Evolutionary conservation across 2,888 invertebrate species (phyloP).

Genomic region (Listrodromus nycthemerus): DNA sequence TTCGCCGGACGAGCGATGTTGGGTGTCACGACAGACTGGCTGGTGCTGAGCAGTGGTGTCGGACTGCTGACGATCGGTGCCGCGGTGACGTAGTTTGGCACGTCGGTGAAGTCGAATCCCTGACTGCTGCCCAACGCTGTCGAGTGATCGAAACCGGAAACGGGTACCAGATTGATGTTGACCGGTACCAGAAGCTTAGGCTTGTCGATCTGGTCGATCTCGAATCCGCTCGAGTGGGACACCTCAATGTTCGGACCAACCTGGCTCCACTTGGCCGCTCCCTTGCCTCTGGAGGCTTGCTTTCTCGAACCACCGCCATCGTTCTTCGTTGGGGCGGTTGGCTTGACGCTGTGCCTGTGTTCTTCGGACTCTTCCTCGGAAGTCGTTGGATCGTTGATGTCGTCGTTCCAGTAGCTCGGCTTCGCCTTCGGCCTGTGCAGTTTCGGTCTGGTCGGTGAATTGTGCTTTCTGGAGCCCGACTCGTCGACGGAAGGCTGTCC

Average conservation of each 20-base stretch:
- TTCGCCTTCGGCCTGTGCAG: slow-evolving; percentile 72
- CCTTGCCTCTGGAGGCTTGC: slow-evolving; percentile 60
- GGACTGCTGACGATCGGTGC: slow-evolving; percentile 74
- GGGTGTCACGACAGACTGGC: slow-evolving; percentile 57
- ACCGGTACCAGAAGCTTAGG: slow-evolving; percentile 80
- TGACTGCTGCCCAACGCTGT: slow-evolving; percentile 84
- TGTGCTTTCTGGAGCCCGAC: slow-evolving; percentile 71
- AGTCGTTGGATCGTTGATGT: slow-evolving; percentile 62
- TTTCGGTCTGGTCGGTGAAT: slow-evolving; percentile 71
- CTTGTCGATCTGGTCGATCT: slow-evolving; percentile 79
- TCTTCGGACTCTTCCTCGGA: slow-evolving; percentile 72
- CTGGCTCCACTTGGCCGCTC: slow-evolving; percentile 77
- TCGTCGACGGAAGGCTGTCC: slow-evolving; percentile 64
- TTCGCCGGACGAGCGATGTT: slow-evolving; percentile 37
- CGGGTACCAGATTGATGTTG: slow-evolving; percentile 79
- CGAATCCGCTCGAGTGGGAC: slow-evolving; percentile 77
- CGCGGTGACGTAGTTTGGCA: slow-evolving; percentile 76
- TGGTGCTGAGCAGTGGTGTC: slow-evolving; percentile 73
- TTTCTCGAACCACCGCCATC: slow-evolving; percentile 58
- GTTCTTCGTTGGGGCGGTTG: slow-evolving; percentile 33
- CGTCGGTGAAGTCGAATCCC: slow-evolving; percentile 84
- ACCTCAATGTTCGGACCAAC: slow-evolving; percentile 78
- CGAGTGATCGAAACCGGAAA: slow-evolving; percentile 84
- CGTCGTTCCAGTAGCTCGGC: slow-evolving; percentile 73
- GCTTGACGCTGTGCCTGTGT: slow-evolving; percentile 53